Conservation (phyloP, 2,113 vertebrate species). For the Madoqua kirkii region DNA sequence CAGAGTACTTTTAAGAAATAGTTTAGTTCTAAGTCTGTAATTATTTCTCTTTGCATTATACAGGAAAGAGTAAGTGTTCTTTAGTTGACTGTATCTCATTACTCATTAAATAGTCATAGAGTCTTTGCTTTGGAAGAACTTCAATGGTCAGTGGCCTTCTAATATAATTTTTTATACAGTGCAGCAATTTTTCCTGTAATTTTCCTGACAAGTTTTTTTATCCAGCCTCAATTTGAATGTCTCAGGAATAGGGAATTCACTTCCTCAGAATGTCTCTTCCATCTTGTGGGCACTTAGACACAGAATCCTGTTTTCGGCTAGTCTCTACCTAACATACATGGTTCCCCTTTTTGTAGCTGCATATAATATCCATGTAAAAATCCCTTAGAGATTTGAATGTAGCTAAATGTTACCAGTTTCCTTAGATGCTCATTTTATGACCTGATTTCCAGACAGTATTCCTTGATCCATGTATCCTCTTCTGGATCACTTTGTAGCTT, state of each 20-base stretch:
- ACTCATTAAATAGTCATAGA: neutral
- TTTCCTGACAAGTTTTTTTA: neutral
- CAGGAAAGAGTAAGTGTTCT: neutral
- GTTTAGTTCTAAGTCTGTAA: neutral
- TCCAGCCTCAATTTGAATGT: neutral
- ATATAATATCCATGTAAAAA: neutral
- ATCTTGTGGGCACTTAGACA: neutral
- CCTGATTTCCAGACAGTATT: neutral
- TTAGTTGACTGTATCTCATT: neutral
- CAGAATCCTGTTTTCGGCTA: neutral
- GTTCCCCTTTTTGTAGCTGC: neutral
- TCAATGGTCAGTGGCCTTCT: neutral
- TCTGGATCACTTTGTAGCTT: neutral
- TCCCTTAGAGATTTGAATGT: neutral
- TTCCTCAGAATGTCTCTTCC: neutral
- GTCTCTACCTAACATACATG: neutral
- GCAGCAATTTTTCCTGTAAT: neutral
- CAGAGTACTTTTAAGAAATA: neutral
- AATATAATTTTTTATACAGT: neutral
- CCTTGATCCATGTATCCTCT: neutral
- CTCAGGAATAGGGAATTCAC: neutral
- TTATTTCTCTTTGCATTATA: neutral
- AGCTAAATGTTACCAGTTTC: neutral
- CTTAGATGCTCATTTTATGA: neutral
- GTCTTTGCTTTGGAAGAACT: neutral